A percentile compares a stretch with the other conserved stretches of the same genome.
These are phyloP conservation scores for Dicrostonyx torquatus DNA, from an alignment of 2,797 vertebrate species.

Conservation along the genomic window DNA sequence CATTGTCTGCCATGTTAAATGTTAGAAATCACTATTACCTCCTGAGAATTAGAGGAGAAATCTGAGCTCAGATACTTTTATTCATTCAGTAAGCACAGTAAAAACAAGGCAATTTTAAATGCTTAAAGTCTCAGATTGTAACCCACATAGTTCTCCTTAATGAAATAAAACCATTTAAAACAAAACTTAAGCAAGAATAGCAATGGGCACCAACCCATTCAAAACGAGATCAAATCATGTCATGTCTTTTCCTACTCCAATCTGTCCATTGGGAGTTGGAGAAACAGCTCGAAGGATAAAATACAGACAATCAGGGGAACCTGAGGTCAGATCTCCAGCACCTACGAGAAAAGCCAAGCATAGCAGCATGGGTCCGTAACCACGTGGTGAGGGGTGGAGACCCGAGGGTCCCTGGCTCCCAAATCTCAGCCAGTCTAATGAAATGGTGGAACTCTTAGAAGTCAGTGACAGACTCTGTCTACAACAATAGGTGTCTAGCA, in stretches of 20 bases:
- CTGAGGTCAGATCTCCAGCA: neutral
- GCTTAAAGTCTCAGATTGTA: neutral
- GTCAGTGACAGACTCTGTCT: neutral
- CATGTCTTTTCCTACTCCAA: neutral
- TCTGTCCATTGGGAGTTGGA: neutral
- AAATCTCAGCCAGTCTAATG: neutral
- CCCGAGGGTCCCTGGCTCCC: too few species aligned
- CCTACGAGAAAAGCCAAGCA: neutral
- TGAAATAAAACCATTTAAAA: slow-evolving; percentile 43
- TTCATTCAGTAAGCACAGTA: neutral
- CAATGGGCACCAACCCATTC: neutral
- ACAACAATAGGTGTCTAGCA: neutral
- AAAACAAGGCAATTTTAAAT: neutral
- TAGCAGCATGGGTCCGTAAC: neutral
- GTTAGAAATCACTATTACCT: neutral
- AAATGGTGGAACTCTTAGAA: neutral
- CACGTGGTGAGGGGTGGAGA: too few species aligned
- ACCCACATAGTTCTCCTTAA: neutral
- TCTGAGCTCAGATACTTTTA: neutral
- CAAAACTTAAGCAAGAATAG: slow-evolving; percentile 49
- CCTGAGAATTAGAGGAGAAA: neutral
- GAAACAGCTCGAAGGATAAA: neutral
- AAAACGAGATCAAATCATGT: slow-evolving; percentile 59
- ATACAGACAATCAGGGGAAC: neutral
- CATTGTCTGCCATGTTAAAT: neutral